Evolutionary conservation across 2,888 invertebrate species (phyloP), one percentile per base, ranked within the genome.

Genomic region (Fragum fragum): DNA sequence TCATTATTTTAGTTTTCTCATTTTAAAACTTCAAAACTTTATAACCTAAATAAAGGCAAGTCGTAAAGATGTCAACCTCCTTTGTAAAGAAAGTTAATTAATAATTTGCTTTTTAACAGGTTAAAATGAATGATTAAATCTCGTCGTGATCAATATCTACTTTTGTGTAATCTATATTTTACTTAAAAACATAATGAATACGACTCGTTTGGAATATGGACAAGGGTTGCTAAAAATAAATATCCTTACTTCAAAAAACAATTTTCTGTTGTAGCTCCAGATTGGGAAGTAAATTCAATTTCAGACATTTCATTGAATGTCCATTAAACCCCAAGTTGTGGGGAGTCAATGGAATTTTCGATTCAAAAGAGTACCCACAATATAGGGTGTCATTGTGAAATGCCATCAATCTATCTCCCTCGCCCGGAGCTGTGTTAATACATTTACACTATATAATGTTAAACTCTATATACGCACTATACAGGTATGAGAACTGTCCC

Each of bases 61-160:
- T 47, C 14, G 47, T 47, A 47, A 47, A 47, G n/a, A 47, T 47
- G 47, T 47, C 47, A 47, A 47, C 47, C 47, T 14, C 47, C 47
- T 47, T 47, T 47, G 47, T 9, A 18, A 47, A n/a, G 47, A 47
- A 47, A 47, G n/a, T 47, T 47, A 47, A 47, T 47, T 47, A 47
- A 47, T 47, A 47, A 47, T 47, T 47, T 47, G 47, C 47, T 47
- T 47, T 47, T 47, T 47, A 14, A 47, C 47, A 47, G 47, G 47
- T 47, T 47, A 3, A 47, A 47, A 14, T 5, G 16, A 47, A 47
- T 47, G 47, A 47, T 47, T 47, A 47, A 47, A 47, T 18, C 47
- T 47, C 14, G 47, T 9, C 5, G 16, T 18, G 14, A 47, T n/a
- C 5, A 47, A 36, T 36, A 36, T 36, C 32, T 36, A 3, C 32